Evolutionary conservation across 2,888 invertebrate genomes (phyloP).

Genomic region (Artemia sp.): DNA sequence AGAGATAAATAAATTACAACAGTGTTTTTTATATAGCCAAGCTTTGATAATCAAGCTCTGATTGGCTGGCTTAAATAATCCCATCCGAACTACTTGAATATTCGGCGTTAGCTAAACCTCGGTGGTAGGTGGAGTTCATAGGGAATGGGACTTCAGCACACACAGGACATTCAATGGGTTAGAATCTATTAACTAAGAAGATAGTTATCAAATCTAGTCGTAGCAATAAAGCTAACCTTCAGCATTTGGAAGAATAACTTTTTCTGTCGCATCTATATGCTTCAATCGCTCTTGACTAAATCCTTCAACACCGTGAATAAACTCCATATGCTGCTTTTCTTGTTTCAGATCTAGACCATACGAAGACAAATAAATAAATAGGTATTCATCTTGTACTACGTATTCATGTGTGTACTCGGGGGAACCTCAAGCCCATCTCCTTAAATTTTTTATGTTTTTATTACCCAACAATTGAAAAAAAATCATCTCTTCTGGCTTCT

Average conservation of each 20-base stretch:
- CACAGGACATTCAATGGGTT: slow-evolving; percentile 16
- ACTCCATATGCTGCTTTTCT: slow-evolving; percentile 55
- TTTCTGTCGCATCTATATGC: slow-evolving; percentile 61
- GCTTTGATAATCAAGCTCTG: too few species aligned
- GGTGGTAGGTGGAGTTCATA: too few species aligned
- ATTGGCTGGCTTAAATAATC: too few species aligned
- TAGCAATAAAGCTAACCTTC: slow-evolving; percentile 44
- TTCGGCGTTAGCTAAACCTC: too few species aligned
- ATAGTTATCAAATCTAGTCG: background rate
- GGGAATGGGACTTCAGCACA: background rate
- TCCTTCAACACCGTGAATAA: slow-evolving; percentile 55
- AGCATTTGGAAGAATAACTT: slow-evolving; percentile 63
- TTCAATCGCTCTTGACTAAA: slow-evolving; percentile 57
- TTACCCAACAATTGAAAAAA: too few species aligned
- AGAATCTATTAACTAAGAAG: background rate
- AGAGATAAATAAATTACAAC: too few species aligned
- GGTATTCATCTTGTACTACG: background rate
- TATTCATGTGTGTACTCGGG: background rate
- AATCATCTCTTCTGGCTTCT: too few species aligned
- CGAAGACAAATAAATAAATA: background rate
- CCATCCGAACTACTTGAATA: too few species aligned
- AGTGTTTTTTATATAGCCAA: too few species aligned
- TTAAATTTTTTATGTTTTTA: too few species aligned
- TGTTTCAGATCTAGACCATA: slow-evolving; percentile 44
- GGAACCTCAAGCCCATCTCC: too few species aligned